phyloP scores from a whole-genome alignment of 2,888 invertebrate species.

The Luffia ferchaultella region DNA sequence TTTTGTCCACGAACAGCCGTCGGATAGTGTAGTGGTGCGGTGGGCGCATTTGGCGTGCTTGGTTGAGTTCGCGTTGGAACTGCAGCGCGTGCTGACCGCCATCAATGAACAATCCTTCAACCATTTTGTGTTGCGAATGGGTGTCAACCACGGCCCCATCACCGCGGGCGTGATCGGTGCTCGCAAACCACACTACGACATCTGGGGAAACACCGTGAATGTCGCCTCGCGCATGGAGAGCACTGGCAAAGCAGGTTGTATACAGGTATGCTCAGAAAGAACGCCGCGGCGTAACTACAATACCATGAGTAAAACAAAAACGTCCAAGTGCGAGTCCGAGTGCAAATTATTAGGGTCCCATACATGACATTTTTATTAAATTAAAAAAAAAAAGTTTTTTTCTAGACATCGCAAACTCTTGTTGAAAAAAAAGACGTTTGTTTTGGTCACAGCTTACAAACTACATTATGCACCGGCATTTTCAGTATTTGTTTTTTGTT shows the following conservation, averaged over 20 bases:
- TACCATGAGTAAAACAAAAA: too few species aligned
- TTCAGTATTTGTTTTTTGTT: too few species aligned
- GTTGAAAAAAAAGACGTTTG: too few species aligned
- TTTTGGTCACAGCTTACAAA: too few species aligned
- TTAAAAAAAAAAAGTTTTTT: too few species aligned
- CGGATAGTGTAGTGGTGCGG: slow-evolving; percentile 75
- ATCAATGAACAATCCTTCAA: slow-evolving; percentile 96
- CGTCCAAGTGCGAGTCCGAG: too few species aligned
- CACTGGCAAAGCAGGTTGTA: slow-evolving; percentile 93
- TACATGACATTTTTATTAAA: too few species aligned
- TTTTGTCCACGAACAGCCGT: too few species aligned
- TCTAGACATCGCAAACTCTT: too few species aligned
- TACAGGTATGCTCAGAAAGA: slow-evolving; percentile 75
- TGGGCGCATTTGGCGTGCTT: slow-evolving; percentile 87
- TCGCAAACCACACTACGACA: slow-evolving; percentile 94
- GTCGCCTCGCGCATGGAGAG: slow-evolving; percentile 98
- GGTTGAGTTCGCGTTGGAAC: slow-evolving; percentile 90
- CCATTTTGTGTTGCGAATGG: slow-evolving; percentile 92
- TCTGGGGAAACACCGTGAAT: slow-evolving; percentile 97
- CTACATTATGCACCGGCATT: too few species aligned
- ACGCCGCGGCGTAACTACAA: too few species aligned
- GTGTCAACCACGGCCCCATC: slow-evolving; percentile 95
- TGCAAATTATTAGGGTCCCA: too few species aligned
- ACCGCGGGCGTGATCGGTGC: slow-evolving; percentile 96
- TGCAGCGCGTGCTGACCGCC: slow-evolving; percentile 88